These are phyloP conservation scores for Hybognathus amarus DNA, from an alignment of 2,797 vertebrate species.

Conservation along the genomic window DNA sequence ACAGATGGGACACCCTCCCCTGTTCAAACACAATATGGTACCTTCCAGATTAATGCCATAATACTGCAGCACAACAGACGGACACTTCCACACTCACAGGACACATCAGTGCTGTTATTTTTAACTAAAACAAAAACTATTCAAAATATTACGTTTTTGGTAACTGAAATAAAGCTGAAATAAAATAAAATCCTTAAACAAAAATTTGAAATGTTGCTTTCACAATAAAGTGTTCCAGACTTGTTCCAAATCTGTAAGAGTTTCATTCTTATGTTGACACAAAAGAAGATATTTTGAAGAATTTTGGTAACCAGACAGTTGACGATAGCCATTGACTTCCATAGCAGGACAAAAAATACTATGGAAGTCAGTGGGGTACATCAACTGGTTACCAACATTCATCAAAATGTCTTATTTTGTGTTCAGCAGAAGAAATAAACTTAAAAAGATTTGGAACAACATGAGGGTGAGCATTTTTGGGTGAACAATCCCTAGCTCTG, in stretches of 20 bases:
- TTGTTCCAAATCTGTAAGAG: no score
- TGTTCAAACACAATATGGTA: conserved; percentile 71
- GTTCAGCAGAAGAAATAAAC: background rate
- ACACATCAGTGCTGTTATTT: conserved; percentile 19
- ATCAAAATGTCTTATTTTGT: background rate
- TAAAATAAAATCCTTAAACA: background rate
- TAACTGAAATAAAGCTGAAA: background rate
- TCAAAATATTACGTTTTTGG: background rate
- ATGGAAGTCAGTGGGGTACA: background rate
- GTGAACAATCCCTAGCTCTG: background rate
- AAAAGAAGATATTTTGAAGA: background rate
- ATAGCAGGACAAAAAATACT: background rate
- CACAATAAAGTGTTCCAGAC: background rate
- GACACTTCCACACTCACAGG: conserved; percentile 61
- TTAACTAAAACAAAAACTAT: background rate
- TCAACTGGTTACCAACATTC: background rate
- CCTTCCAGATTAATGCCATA: conserved; percentile 62
- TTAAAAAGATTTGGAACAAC: background rate
- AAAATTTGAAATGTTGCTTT: background rate
- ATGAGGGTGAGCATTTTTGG: background rate
- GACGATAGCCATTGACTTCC: background rate
- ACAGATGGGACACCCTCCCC: conserved; percentile 64
- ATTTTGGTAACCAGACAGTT: background rate
- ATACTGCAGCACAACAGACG: conserved; percentile 60
- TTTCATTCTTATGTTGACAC: background rate